Percentiles rank a stretch among this genome's conserved stretches.
Evolutionary conservation across 2,888 invertebrate genomes (phyloP).

Genomic region (Coenonympha arcania): DNA sequence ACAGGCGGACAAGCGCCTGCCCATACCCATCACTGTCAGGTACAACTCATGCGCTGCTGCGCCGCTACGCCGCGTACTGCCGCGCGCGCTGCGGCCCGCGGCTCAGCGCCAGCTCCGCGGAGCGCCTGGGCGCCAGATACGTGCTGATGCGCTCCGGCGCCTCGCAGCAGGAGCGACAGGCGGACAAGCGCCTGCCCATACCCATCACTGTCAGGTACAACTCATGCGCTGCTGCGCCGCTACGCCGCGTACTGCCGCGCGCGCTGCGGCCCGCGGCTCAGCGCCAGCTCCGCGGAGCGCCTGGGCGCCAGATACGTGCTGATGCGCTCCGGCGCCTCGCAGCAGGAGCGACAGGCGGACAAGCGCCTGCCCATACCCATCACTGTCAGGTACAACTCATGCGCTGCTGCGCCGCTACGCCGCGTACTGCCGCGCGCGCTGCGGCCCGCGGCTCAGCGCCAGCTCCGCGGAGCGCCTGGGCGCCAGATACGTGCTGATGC

Average conservation of each 20-base stretch:
- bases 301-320: slow-evolving; percentile 94
- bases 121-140: slow-evolving; percentile 92
- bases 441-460: slow-evolving; percentile 91
- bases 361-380: slow-evolving; percentile 93
- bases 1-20: slow-evolving; percentile 83
- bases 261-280: slow-evolving; percentile 94
- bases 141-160: slow-evolving; percentile 94
- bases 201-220: slow-evolving; percentile 83
- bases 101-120: slow-evolving; percentile 84
- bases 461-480: slow-evolving; percentile 89
- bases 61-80: slow-evolving; percentile 94
- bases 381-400: slow-evolving; percentile 63
- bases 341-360: slow-evolving; percentile 85
- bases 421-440: slow-evolving; percentile 89
- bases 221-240: slow-evolving; percentile 88
- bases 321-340: slow-evolving; percentile 89
- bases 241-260: slow-evolving; percentile 92
- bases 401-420: slow-evolving; percentile 91
- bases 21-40: slow-evolving; percentile 87
- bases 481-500: slow-evolving; percentile 95
- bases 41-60: slow-evolving; percentile 84
- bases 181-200: slow-evolving; percentile 87
- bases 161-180: slow-evolving; percentile 83
- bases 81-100: slow-evolving; percentile 94
- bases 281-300: slow-evolving; percentile 85